Conservation (phyloP, 2,113 vertebrate species). For the Saccopteryx bilineata region DNA sequence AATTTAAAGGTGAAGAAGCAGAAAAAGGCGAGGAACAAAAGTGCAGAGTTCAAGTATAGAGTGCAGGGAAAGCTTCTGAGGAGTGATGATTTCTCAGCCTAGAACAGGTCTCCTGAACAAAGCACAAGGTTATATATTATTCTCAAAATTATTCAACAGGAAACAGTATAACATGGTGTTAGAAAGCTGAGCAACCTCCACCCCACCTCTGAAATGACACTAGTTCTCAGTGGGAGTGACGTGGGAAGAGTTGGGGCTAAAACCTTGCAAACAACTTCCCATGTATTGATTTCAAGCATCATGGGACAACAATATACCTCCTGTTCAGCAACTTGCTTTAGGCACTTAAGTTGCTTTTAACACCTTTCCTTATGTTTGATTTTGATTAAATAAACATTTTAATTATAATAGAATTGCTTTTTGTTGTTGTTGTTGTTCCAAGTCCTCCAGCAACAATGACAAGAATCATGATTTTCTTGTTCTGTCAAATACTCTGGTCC, state of each 20-base stretch:
- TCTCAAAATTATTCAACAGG: not conserved
- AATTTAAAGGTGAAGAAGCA: not conserved
- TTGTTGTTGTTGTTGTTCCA: not conserved
- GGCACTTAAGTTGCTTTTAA: not conserved
- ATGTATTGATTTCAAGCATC: not conserved
- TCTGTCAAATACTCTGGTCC: not conserved
- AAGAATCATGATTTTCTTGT: not conserved
- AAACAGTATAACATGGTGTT: not conserved
- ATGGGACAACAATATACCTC: no score
- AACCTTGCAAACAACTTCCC: not conserved
- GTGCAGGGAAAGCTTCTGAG: not conserved
- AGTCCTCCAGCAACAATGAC: not conserved
- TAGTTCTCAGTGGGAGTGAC: accelerated
- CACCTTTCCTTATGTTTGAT: conserved; percentile 1
- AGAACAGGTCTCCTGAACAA: not conserved
- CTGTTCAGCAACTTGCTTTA: not conserved
- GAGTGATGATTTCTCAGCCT: not conserved
- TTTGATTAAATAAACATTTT: conserved; percentile 11
- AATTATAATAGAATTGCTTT: not conserved
- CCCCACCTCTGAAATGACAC: not conserved
- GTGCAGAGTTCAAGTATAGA: not conserved
- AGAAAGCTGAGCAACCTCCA: not conserved
- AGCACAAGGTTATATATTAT: not conserved
- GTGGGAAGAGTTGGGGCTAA: not conserved
- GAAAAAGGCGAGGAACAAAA: not conserved